phyloP scores from a whole-genome alignment of 1,140 invertebrate genomes.

The Lepidostoma basale region DNA sequence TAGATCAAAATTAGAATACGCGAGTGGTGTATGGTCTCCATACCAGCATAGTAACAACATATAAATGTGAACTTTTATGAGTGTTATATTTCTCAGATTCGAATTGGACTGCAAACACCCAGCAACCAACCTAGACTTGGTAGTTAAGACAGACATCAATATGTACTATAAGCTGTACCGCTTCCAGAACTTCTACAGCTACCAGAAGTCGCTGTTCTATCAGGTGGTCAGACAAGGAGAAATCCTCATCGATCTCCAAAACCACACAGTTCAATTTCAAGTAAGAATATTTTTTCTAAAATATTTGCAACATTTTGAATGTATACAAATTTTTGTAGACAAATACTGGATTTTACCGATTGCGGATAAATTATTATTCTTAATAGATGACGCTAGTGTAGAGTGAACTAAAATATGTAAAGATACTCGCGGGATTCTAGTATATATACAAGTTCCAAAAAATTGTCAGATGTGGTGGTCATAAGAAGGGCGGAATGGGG shows the following conservation, averaged over 20 bases:
- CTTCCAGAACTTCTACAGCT: conserved; percentile 65
- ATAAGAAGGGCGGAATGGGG: too few relatives aligned
- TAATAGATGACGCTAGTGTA: too few relatives aligned
- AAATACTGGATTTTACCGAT: too few relatives aligned
- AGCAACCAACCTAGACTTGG: conserved; percentile 68
- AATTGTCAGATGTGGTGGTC: too few relatives aligned
- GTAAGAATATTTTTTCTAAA: conserved; percentile 49
- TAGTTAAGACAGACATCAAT: conserved; percentile 66
- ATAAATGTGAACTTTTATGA: not conserved
- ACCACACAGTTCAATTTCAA: conserved; percentile 68
- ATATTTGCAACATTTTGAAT: too few relatives aligned
- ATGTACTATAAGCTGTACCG: conserved; percentile 64
- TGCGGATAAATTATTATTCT: too few relatives aligned
- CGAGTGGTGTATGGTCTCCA: too few relatives aligned
- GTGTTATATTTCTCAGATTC: conserved; percentile 55
- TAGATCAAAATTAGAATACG: too few relatives aligned
- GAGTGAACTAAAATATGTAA: too few relatives aligned
- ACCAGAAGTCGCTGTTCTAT: conserved; percentile 63
- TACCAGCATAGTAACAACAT: not conserved
- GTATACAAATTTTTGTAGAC: too few relatives aligned
- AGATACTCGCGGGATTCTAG: too few relatives aligned
- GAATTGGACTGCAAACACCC: conserved; percentile 69
- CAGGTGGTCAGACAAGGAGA: conserved; percentile 54
- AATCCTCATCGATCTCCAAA: conserved; percentile 63
- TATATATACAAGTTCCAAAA: too few relatives aligned